Base-by-base conservation (phyloP, 2,797 vertebrate genomes). In the Enteromius viviparus region DNA sequence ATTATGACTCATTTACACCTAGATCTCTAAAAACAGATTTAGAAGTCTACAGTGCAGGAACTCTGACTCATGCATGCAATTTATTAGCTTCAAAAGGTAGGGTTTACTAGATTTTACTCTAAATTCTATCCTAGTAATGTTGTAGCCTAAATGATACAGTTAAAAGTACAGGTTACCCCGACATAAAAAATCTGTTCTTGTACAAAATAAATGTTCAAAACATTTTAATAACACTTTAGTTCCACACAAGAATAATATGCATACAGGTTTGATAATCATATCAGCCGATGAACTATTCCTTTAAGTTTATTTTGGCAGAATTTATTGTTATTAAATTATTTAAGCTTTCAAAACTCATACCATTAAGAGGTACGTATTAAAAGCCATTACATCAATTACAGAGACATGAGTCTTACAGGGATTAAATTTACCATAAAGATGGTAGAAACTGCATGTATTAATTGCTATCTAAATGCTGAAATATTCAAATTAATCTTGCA, bases 401-500 rank as follows among this genome's bases (percentile, higher is more conserved):
- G 58, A 85, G 78, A 88, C 84, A 84, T 76, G 21, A 69, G 15
- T 42, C 64, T 87, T 85, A 87, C 53, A 85, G 40, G 68, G 71
- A 88, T 78, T 86, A 55, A 77, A 86, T 80, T 83, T 88, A 85
- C 83, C 88, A 60, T 76, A 80, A 89, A 91, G 78, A 89, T 84
- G 83, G 89, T 86, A 89, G 85, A 78, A 78, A 89, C 78, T 80
- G 65, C 82, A 89, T 76, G 88, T 89, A 83, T 87, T 93, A 94
- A 94, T 93, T 90, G 84, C 87, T 87, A 89, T 87, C 88, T 89
- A 94, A 93, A 88, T 89, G 89, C 89, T 91, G 91, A 92, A 93
- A 94, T 87, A 90, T 90, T 88, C 71, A 68, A 89, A 94, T 80
- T 88, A 92, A 92, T 93, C 93, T 92, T 87, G 89, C 88, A 90